phyloP scores from a whole-genome alignment of 2,888 invertebrate genomes.

The Scaptodrosophila latifasciaeformis region DNA sequence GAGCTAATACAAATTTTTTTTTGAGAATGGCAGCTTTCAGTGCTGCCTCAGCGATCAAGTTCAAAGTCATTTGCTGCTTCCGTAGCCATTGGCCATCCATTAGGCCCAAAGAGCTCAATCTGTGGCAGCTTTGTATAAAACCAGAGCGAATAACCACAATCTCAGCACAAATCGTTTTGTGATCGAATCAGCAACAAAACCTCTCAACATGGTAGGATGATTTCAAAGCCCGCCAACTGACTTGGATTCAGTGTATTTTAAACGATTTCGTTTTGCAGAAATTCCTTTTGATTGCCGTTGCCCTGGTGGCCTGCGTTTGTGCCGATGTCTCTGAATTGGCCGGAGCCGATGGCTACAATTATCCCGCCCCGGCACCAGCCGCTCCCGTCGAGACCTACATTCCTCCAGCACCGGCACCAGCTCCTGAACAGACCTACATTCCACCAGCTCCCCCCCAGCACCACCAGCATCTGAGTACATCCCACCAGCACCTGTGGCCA shows the following conservation, averaged over 20 bases:
- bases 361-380: slow-evolving; percentile 29
- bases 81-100: slow-evolving; percentile 43
- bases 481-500: slow-evolving; percentile 27
- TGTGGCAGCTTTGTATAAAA: slow-evolving; percentile 36
- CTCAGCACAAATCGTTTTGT: slow-evolving; percentile 35
- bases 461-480: slow-evolving; percentile 40
- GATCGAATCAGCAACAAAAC: slow-evolving; percentile 37
- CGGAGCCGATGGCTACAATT: slow-evolving; percentile 47
- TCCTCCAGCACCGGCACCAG: slow-evolving; percentile 34
- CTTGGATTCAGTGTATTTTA: neutral
- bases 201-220: slow-evolving; percentile 39
- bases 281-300: slow-evolving; percentile 60
- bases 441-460: slow-evolving; percentile 41
- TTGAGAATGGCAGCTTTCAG: no score
- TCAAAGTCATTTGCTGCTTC: slow-evolving; percentile 56
- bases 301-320: slow-evolving; percentile 58
- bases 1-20: no score
- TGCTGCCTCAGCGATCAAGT: slow-evolving; percentile 41
- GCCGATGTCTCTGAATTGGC: slow-evolving; percentile 56
- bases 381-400: neutral
- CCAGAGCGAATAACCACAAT: slow-evolving; percentile 15
- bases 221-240: neutral
- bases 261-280: slow-evolving; percentile 31
- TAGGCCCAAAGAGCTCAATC: neutral
- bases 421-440: slow-evolving; percentile 48